A percentile compares a stretch with the other conserved stretches of the same genome.
These are phyloP conservation scores for human DNA, from an alignment of 2,113 vertebrate species.

Conservation along the genomic window DNA sequence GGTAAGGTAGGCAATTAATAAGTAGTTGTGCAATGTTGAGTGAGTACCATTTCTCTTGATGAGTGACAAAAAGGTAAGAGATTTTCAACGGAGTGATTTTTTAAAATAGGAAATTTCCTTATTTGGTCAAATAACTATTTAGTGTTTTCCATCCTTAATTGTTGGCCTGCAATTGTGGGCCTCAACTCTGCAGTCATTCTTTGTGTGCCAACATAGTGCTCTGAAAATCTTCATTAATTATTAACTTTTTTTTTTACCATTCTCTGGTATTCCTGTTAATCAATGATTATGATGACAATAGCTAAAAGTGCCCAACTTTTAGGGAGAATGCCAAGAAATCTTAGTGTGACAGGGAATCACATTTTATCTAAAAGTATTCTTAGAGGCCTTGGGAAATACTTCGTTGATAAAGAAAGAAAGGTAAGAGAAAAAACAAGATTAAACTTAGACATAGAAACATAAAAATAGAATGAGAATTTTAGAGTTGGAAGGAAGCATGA, in stretches of 20 bases:
- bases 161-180: neutral
- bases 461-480: neutral
- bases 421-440: neutral
- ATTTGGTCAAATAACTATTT: neutral
- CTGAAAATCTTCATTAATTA: neutral
- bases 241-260: neutral
- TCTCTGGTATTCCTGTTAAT: neutral
- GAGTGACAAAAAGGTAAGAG: neutral
- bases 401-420: neutral
- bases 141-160: neutral
- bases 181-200: neutral
- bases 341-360: neutral
- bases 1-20: neutral
- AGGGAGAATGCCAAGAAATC: neutral
- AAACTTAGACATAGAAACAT: neutral
- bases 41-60: neutral
- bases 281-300: neutral
- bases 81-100: neutral
- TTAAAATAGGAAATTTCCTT: neutral
- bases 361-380: constrained; percentile 16
- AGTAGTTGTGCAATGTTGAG: neutral
- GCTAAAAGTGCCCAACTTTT: neutral
- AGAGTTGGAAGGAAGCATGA: neutral
- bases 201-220: neutral
- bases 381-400: neutral